Base-by-base conservation (phyloP, 1,140 invertebrate species). In the Drosophila funebris region DNA sequence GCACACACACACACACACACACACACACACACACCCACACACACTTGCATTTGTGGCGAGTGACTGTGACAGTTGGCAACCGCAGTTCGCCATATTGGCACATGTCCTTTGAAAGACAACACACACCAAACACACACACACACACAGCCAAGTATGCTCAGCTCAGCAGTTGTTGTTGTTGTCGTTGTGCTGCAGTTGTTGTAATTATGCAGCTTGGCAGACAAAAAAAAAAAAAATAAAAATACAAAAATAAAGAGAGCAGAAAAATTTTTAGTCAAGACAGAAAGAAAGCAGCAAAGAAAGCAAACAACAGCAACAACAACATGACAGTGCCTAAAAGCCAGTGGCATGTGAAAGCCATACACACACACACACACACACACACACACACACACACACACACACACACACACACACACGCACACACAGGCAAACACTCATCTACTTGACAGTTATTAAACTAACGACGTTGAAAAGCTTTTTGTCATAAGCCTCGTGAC, bases 401-500 rank as follows among this genome's bases (percentile, higher is more conserved):
- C 56, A 43, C 43, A 53, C 60, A 69, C 60, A 46, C 54, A 27
- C 61, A 36, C 36, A 52, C 53, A 44, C 31, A 43, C 39, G 36
- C 27, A 24, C 31, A 41, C 14, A 43, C 18, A 56, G 20, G 41
- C 37, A 39, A 52, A 63, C 54, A 46, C 53, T 54, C 68, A 75
- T 66, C 71, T 76, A 62, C 78, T 76, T 87, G 78, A 78, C 82
- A 87, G 82, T 85, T 85, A 87, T 85, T 87, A 85, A 82, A 75
- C 82, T 85, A 87, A 85, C 82, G 82, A 85, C 56, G 75, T 76
- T 82, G 78, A 75, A 87, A 87, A 87, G 63, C 75, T 87, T 87
- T 81, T 77, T 85, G 73, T 80, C 73, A 64, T 48, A 56, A 69
- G 57, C 71, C 61, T 43, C 53, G 43, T 60, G 44, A 60, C 44